Base-by-base conservation (phyloP, 2,113 vertebrate species). In the Bostrychus sinensis region DNA sequence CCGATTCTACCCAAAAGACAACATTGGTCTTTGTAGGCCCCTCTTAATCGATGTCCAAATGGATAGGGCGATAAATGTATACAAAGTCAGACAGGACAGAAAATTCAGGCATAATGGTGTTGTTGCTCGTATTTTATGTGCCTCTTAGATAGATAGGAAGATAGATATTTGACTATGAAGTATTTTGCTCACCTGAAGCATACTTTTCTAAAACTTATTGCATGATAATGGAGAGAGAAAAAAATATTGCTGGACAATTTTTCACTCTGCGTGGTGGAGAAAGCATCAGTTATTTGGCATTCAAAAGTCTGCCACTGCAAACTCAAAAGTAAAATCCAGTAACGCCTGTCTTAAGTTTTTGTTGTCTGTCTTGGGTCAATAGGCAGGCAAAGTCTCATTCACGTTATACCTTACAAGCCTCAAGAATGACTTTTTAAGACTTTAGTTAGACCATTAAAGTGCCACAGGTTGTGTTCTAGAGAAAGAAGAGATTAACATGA, bases 1-100 rank as follows among this genome's bases (percentile, higher is more conserved):
- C 89, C 91, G 93, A 93, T 84, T 89, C 86, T 83, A 89, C 84
- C 48, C 80, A 85, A 85, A 85, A 87, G 85, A 89, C 86, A 89
- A 92, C 88, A 89, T 85, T 53, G 77, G 78, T 91, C 89, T 91
- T 90, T 92, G 87, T 88, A 51, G 75, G 58, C 60, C 66, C 68
- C 70, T 82, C 81, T 86, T 71, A 70, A 72, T 78, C 72, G 46
- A 80, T 81, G 75, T 83, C 48, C 78, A 81, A 81, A 81, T 64
- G 72, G 74, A 86, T 89, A 82, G 75, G 66, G 81, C 65, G 48
- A 89, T 90, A 89, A 85, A 91, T 78, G 77, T 84, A 87, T 81
- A 89, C 83, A 83, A 59, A 84, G 86, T 88, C 87, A 84, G 62
- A 57, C 62, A 68, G 56, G 59, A 75, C 80, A 87, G 82, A 81